Evolutionary conservation across 2,113 vertebrate genomes (phyloP).

Genomic region (Sebastes schlegelii): DNA sequence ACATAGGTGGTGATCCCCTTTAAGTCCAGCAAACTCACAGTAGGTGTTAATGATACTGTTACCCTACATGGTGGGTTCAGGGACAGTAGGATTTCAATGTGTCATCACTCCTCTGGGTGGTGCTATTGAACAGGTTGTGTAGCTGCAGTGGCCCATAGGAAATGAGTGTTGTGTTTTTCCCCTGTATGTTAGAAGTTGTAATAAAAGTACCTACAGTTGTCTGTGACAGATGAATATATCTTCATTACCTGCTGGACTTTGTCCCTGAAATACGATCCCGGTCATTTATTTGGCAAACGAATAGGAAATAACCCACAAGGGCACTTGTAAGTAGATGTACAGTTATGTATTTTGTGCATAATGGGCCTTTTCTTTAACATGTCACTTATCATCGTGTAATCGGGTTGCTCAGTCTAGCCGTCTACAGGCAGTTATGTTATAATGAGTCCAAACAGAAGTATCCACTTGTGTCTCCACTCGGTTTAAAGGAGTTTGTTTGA

Average conservation of each 20-base stretch:
- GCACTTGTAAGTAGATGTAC: not conserved
- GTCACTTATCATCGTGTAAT: slow-evolving; percentile 7
- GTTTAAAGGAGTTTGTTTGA: slow-evolving; percentile 15
- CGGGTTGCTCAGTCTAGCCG: not conserved
- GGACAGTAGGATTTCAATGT: not conserved
- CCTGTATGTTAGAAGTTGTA: not conserved
- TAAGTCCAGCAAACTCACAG: too few relatives aligned
- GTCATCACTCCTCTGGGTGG: slow-evolving; percentile 43
- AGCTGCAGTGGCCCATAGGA: not conserved
- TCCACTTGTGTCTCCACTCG: slow-evolving; percentile 1
- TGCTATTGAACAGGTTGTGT: slow-evolving; percentile 24
- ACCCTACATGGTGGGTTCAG: not conserved
- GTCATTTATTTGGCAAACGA: slow-evolving; percentile 7
- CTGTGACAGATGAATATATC: slow-evolving; percentile 10
- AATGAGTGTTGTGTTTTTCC: not conserved
- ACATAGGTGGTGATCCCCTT: too few relatives aligned
- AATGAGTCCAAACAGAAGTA: slow-evolving; percentile 29
- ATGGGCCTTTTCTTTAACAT: slow-evolving; percentile 39
- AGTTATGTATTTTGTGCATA: slow-evolving; percentile 22
- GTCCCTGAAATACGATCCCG: not conserved
- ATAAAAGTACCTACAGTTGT: not conserved
- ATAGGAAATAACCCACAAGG: slow-evolving; percentile 6
- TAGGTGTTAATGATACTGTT: too few relatives aligned
- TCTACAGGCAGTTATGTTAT: slow-evolving; percentile 23
- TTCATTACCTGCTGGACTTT: slow-evolving; percentile 15